A percentile compares a stretch with the other conserved stretches of the same genome.
These are phyloP conservation scores for Diachrysia chrysitis DNA, from an alignment of 2,888 invertebrate species.

Conservation along the genomic window DNA sequence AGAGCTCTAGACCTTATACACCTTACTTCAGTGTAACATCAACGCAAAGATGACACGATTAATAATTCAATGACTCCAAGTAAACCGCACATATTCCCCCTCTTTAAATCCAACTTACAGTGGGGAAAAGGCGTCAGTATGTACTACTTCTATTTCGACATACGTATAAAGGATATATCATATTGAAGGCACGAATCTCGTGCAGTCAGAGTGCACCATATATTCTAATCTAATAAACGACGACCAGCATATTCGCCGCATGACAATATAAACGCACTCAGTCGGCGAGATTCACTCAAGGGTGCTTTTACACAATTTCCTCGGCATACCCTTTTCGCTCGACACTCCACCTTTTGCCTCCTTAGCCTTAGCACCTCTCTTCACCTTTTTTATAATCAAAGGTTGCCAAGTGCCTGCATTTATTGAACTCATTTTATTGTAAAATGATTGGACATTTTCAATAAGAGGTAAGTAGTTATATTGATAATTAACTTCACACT, in stretches of 20 bases:
- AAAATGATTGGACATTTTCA: slow-evolving; percentile 11
- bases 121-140: slow-evolving; percentile 34
- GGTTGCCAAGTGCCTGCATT: slow-evolving; percentile 76
- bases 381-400: slow-evolving; percentile 83
- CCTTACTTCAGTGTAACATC: slow-evolving; percentile 31
- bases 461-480: background rate
- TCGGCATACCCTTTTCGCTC: slow-evolving; percentile 74
- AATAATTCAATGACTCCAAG: slow-evolving; percentile 46
- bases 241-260: slow-evolving; percentile 62
- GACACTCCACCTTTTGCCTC: slow-evolving; percentile 75
- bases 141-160: slow-evolving; percentile 25
- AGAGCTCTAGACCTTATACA: background rate
- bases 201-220: slow-evolving; percentile 55
- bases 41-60: slow-evolving; percentile 33
- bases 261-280: slow-evolving; percentile 77
- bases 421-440: slow-evolving; percentile 70
- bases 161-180: slow-evolving; percentile 18
- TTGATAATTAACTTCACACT: background rate
- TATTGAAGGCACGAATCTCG: slow-evolving; percentile 34
- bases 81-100: slow-evolving; percentile 23
- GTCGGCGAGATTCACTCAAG: slow-evolving; percentile 74
- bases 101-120: slow-evolving; percentile 25
- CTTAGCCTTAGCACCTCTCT: slow-evolving; percentile 73
- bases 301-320: slow-evolving; percentile 80
- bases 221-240: slow-evolving; percentile 65